Base-by-base conservation (phyloP, 2,113 vertebrate species). In the Scophthalmus maximus region DNA sequence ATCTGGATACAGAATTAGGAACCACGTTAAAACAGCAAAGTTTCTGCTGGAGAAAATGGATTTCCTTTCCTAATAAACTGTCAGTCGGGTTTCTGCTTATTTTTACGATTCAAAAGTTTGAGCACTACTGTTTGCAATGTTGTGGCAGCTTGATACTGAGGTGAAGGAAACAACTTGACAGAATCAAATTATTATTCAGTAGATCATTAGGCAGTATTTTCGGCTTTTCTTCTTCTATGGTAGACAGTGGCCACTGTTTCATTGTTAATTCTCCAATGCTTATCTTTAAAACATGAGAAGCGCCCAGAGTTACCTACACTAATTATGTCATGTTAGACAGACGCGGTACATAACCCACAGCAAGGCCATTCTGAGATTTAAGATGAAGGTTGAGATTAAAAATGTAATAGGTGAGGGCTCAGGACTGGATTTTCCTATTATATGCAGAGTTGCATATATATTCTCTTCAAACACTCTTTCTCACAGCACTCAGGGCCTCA, bases 401-500 rank as follows among this genome's bases (percentile, higher is more conserved):
- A 72, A 67, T 68, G 40, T 53, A 56, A 32, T 32, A 18, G 17
- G 20, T 12, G 4, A 27, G 9, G n/a, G 29, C 59, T 36, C 14
- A 11, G 17, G 11, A 22, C 50, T 62, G 18, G 46, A 32, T 50
- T 3, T 60, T 57, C 47, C 5, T 46, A 20, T 46, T n/a, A 46
- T 46, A 17, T 46, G 42, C 42, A 8, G 3, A 46, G 42, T n/a
- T 46, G 42, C 42, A 46, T 46, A 8, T 9, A 17, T 57, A 71
- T 80, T 78, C 52, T 51, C 40, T 29, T 20, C 25, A 53, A 51
- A 59, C 46, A 81, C 23, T 40, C 66, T 51, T 67, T 70, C 52
- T 67, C 74, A 69, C 57, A 75, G 53, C 42, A 23, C 40, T 32
- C n/a, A 56, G 64, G 52, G 56, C 36, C 77, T 73, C 53, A 38